These are phyloP conservation scores for Myathropa florea DNA, from an alignment of 2,888 invertebrate genomes.

Conservation along the genomic window DNA sequence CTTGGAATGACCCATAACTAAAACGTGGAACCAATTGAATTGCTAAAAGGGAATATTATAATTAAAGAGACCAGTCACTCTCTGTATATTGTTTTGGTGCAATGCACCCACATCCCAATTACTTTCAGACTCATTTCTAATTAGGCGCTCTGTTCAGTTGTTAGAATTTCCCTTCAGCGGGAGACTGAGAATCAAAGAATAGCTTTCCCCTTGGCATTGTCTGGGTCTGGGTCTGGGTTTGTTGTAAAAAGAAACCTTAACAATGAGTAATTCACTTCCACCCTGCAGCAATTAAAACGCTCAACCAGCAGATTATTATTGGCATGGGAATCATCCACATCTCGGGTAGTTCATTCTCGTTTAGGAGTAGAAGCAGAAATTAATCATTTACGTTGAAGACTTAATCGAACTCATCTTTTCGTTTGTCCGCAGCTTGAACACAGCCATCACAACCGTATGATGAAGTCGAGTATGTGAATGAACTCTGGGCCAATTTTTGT, in stretches of 20 bases:
- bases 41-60: constrained; percentile 30
- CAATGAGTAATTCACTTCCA: constrained; percentile 24
- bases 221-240: not conserved
- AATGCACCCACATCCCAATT: constrained; percentile 49
- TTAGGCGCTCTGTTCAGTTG: constrained; percentile 28
- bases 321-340: constrained; percentile 3
- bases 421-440: constrained; percentile 23
- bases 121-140: constrained; percentile 50
- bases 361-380: constrained; percentile 9
- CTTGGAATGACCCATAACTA: constrained; percentile 15
- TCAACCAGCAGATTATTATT: constrained; percentile 9
- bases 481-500: constrained; percentile 46
- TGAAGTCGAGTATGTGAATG: constrained; percentile 64
- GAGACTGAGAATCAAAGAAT: constrained; percentile 12
- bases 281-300: constrained; percentile 36
- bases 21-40: constrained; percentile 44
- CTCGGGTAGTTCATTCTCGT: no score
- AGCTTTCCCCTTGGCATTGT: constrained; percentile 35
- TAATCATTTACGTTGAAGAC: constrained; percentile 3
- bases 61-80: constrained; percentile 32
- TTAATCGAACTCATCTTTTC: constrained; percentile 44
- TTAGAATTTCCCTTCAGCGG: not conserved
- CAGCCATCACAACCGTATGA: constrained; percentile 12
- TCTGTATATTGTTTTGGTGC: constrained; percentile 5
- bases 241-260: not conserved